Evolutionary conservation across 2,888 invertebrate genomes (phyloP).

Genomic region (Ennomos fuscantarius): DNA sequence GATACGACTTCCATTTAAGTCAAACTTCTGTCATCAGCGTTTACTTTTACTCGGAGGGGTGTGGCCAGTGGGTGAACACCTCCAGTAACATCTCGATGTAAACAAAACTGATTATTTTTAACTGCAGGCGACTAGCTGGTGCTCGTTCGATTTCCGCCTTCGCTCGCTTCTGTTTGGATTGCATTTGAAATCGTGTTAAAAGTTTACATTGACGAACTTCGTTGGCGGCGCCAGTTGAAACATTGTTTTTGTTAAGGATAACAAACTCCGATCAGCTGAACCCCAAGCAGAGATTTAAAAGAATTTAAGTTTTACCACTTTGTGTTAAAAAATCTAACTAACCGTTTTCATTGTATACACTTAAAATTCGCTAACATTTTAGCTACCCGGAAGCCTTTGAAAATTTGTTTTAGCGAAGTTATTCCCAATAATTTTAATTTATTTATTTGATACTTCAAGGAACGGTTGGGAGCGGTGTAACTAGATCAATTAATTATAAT

Average conservation of each 20-base stretch:
- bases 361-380: conserved; percentile 35
- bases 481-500: conserved; percentile 65
- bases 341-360: conserved; percentile 30
- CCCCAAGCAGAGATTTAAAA: conserved; percentile 32
- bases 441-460: conserved; percentile 37
- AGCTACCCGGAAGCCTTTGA: conserved; percentile 35
- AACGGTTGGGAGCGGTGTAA: conserved; percentile 47
- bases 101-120: conserved; percentile 70
- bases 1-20: conserved; percentile 80
- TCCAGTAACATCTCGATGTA: conserved; percentile 68
- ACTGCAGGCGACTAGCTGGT: conserved; percentile 49
- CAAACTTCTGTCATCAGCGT: conserved; percentile 80
- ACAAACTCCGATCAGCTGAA: conserved; percentile 57
- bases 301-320: conserved; percentile 33
- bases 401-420: conserved; percentile 27
- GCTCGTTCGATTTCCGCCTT: conserved; percentile 64
- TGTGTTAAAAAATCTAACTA: conserved; percentile 30
- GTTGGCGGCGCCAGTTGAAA: conserved; percentile 55
- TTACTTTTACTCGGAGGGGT: conserved; percentile 64
- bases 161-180: conserved; percentile 64
- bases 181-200: conserved; percentile 73
- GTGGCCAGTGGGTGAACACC: conserved; percentile 54
- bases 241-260: conserved; percentile 62
- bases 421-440: conserved; percentile 39
- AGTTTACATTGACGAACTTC: conserved; percentile 68